A percentile compares a stretch with the other conserved stretches of the same genome.
Conservation (phyloP, 2,888 invertebrate genomes). For the Drosophila rubida region DNA sequence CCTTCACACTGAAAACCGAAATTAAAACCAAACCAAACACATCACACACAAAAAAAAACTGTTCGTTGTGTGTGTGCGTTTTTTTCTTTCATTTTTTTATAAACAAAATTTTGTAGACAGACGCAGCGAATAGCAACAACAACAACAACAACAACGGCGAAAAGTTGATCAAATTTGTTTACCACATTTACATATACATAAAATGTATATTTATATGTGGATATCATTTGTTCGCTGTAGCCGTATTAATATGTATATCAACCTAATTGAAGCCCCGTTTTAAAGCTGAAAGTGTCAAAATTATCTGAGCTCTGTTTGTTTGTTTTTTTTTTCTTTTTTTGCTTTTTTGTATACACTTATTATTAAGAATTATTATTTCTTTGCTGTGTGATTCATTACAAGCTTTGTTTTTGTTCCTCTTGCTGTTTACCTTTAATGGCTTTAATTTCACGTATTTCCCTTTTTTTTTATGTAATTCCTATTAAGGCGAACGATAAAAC, state of each 20-base stretch:
- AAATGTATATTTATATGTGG: conserved; percentile 16
- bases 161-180: conserved; percentile 37
- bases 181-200: conserved; percentile 44
- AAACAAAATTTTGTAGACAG: conserved; percentile 60
- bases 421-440: background rate
- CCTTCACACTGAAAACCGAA: conserved; percentile 72
- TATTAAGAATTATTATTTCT: conserved; percentile 10
- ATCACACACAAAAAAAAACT: conserved; percentile 20
- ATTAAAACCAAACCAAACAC: conserved; percentile 59
- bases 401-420: background rate
- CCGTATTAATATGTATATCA: conserved; percentile 29
- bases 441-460: background rate
- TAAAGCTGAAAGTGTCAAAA: conserved; percentile 46
- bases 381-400: conserved; percentile 37
- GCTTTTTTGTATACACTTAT: conserved; percentile 11
- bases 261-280: conserved; percentile 37
- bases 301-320: conserved; percentile 16
- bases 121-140: conserved; percentile 30
- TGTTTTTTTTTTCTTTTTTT: background rate
- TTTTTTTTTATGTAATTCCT: conserved; percentile 33
- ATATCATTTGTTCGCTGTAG: conserved; percentile 11
- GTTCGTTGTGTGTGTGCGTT: conserved; percentile 7
- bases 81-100: conserved; percentile 45
- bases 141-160: conserved; percentile 1
- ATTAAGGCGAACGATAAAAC: conserved; percentile 38